Base-by-base conservation (phyloP, 1,140 invertebrate genomes). In the Phymorhynchus buccinoides region DNA sequence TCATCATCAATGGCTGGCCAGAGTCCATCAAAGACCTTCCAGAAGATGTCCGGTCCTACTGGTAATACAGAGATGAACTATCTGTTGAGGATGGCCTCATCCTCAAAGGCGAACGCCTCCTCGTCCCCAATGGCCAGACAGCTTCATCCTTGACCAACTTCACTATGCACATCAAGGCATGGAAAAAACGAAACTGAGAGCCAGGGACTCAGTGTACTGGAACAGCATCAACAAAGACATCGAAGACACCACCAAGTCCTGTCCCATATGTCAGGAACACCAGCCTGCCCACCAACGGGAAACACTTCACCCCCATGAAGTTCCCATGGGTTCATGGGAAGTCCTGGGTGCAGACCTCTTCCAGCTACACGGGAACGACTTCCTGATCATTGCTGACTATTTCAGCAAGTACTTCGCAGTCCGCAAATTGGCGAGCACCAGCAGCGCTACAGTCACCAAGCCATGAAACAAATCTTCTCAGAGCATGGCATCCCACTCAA, bases 151-250 rank as follows among this genome's bases (percentile, higher is more conserved):
- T 52, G 48, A 52, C 22, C 48, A 52, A 18, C 48, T 52, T 18
- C 48, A 52, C 48, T 52, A 52, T 52, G 48, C 2, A 18, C 48
- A 66, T n/a, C 62, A 66, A 66, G 62, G 62, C 0, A 66, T 66
- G 18, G 92, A 92, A 66, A 93, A 93, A 87, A 91, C 88, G 79
- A 90, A 91, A 86, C 79, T 84, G 44, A 85, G 88, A 82, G 92
- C 94, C 37, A 89, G 91, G 85, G 87, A 93, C 81, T 78, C 88
- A 41, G 87, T 94, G 62, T 94, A 89, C 86, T 94, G 93, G 93
- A 92, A 92, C 42, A 88, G 88, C 30, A 93, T 94, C 85, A 89
- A 88, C 48, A 90, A 91, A 78, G 90, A 94, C 75, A 94, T 95
- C 52, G 90, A 92, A 90, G 86, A 92, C 75, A 87, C 92, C 35